Evolutionary conservation across 1,140 invertebrate species (phyloP).

Genomic region (Pteromalus puparum): DNA sequence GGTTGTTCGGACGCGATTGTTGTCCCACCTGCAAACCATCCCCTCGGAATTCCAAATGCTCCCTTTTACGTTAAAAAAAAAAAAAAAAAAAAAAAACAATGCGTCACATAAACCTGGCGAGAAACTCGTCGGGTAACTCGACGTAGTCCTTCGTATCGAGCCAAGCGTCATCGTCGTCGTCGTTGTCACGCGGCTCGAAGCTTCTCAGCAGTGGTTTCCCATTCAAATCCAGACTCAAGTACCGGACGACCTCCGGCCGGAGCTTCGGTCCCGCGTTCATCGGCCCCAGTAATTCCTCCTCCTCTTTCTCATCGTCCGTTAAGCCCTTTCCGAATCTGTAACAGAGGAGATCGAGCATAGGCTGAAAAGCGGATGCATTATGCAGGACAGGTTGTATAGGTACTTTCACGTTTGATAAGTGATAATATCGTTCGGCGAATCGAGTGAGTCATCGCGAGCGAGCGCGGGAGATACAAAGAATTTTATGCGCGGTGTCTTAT

Average conservation of each 20-base stretch:
- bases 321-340: slow-evolving; percentile 60
- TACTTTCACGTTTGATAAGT: too few relatives aligned
- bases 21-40: too few relatives aligned
- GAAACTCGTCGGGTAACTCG: slow-evolving; percentile 66
- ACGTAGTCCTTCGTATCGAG: slow-evolving; percentile 76
- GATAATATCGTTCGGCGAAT: too few relatives aligned
- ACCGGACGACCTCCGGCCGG: slow-evolving; percentile 76
- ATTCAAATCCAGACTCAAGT: slow-evolving; percentile 77
- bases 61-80: not conserved
- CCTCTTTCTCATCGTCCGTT: slow-evolving; percentile 72
- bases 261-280: slow-evolving; percentile 78
- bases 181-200: slow-evolving; percentile 66
- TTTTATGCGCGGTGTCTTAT: not conserved
- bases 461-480: not conserved
- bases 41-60: too few relatives aligned
- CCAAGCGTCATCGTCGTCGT: slow-evolving; percentile 72
- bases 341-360: not conserved
- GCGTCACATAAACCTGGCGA: not conserved
- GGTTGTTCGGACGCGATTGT: too few relatives aligned
- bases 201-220: slow-evolving; percentile 78
- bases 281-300: slow-evolving; percentile 67
- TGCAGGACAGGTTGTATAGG: not conserved
- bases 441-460: too few relatives aligned
- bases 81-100: not conserved
- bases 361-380: not conserved